A percentile compares a stretch with the other conserved stretches of the same genome.
Evolutionary conservation across 2,113 vertebrate species (phyloP).

Genomic region (Xiphophorus couchianus): DNA sequence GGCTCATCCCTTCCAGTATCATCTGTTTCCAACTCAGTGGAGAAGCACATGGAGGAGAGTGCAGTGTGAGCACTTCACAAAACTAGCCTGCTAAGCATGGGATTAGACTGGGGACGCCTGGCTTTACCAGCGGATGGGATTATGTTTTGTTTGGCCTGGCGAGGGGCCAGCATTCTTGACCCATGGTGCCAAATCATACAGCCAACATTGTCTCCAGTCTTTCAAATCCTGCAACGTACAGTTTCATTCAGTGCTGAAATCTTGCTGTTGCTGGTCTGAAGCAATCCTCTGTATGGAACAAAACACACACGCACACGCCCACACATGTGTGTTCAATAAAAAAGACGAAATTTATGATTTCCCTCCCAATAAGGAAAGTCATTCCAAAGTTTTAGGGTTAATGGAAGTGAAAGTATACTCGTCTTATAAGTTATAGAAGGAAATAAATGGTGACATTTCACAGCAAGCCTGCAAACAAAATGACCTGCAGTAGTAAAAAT

Average conservation of each 20-base stretch:
- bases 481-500: not conserved
- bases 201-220: constrained; percentile 35
- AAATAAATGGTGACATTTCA: not conserved
- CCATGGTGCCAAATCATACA: constrained; percentile 49
- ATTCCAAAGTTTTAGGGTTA: not conserved
- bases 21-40: constrained; percentile 61
- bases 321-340: not conserved
- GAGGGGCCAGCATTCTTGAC: constrained; percentile 60
- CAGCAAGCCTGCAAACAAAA: not conserved
- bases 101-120: constrained; percentile 66
- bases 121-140: constrained; percentile 72
- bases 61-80: constrained; percentile 74
- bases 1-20: constrained; percentile 36
- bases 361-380: not conserved
- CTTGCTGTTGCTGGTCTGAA: not conserved
- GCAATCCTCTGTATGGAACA: not conserved
- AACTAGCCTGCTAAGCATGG: constrained; percentile 64
- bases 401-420: not conserved
- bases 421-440: not conserved
- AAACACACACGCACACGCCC: too few relatives aligned
- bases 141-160: constrained; percentile 77
- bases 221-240: constrained; percentile 38
- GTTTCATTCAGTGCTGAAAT: constrained; percentile 27
- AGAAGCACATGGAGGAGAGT: constrained; percentile 62
- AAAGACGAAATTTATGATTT: not conserved